These are phyloP conservation scores for Argyrosomus regius DNA, from an alignment of 2,797 vertebrate genomes.

Conservation along the genomic window DNA sequence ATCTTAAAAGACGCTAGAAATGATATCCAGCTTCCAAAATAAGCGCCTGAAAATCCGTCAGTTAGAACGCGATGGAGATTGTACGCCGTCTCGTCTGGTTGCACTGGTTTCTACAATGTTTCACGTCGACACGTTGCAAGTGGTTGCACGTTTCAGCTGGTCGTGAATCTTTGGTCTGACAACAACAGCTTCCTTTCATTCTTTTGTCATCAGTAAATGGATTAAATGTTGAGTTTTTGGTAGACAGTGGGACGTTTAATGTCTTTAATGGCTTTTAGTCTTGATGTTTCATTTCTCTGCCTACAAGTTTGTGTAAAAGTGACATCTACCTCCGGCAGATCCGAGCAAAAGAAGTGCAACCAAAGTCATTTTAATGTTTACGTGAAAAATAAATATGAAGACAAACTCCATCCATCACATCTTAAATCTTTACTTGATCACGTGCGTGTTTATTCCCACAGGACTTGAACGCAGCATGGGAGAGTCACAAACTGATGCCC, in stretches of 20 bases:
- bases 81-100: no score
- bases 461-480: constrained; percentile 19
- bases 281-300: not conserved
- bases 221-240: not conserved
- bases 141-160: no score
- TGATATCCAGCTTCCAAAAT: no score
- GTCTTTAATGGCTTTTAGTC: not conserved
- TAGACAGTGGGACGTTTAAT: no score
- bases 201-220: not conserved
- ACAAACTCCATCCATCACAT: not conserved
- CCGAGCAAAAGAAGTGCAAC: not conserved
- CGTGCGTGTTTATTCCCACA: not conserved
- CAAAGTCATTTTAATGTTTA: no score
- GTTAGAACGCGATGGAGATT: no score
- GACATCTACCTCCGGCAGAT: not conserved
- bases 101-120: no score
- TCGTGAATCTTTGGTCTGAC: no score
- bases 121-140: no score
- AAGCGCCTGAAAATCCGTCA: no score
- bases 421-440: not conserved
- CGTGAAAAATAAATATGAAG: no score
- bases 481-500: constrained; percentile 18
- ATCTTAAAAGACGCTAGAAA: no score
- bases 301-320: not conserved
- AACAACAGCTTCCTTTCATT: not conserved